Percentiles rank a stretch among this genome's conserved stretches.
phyloP scores from a whole-genome alignment of 2,888 invertebrate species.

The Cremastinae sp. region DNA sequence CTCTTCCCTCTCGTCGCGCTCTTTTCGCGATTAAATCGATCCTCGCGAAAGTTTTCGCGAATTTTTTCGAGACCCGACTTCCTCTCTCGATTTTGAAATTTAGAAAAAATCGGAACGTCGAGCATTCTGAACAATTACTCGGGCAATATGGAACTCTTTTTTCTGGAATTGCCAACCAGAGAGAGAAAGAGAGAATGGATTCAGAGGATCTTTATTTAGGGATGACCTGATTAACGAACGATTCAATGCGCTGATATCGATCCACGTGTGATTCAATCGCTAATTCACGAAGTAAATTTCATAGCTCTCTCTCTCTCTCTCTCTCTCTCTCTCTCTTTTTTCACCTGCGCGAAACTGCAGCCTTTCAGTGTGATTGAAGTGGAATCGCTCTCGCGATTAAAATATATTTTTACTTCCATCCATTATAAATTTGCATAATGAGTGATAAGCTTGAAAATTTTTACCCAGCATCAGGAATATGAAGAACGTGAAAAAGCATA shows the following conservation, averaged over 20 bases:
- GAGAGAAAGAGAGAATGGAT: neutral
- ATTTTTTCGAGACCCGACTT: too few relatives aligned
- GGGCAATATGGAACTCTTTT: neutral
- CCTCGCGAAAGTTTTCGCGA: too few relatives aligned
- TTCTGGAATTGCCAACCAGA: neutral
- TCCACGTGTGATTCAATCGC: conserved; percentile 4
- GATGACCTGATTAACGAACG: conserved; percentile 8
- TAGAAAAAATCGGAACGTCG: too few relatives aligned
- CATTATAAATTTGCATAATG: too few relatives aligned
- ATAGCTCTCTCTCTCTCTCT: too few relatives aligned
- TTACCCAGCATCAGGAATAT: too few relatives aligned
- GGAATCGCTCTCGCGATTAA: conserved; percentile 7
- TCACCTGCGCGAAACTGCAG: conserved; percentile 20
- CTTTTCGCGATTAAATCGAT: conserved; percentile 6
- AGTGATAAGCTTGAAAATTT: too few relatives aligned
- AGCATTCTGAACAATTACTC: too few relatives aligned
- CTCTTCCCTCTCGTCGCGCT: conserved; percentile 8
- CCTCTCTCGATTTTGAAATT: too few relatives aligned
- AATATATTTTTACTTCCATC: conserved; percentile 13
- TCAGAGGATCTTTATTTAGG: neutral
- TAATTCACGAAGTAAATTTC: conserved; percentile 28
- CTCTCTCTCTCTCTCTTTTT: too few relatives aligned
- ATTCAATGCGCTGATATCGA: conserved; percentile 20
- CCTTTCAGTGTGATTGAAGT: conserved; percentile 46
- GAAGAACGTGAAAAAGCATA: too few relatives aligned